These are phyloP conservation scores for Panthera leo DNA, from an alignment of 2,113 vertebrate genomes.

Conservation along the genomic window DNA sequence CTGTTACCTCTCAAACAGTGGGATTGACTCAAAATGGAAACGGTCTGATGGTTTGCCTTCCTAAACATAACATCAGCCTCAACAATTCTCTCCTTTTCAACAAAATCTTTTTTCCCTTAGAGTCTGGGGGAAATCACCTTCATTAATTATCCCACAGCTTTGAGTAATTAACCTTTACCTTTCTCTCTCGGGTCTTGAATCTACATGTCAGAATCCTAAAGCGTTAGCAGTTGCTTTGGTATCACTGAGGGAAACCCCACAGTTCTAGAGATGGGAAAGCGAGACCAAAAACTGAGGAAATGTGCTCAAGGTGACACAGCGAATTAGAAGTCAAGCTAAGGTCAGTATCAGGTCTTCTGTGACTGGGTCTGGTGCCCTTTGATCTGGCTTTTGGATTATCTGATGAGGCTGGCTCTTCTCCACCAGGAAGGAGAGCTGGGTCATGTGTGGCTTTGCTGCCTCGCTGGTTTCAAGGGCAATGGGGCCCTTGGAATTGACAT, in stretches of 20 bases:
- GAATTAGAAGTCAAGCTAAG: background rate
- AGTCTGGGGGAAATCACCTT: slow-evolving; percentile 46
- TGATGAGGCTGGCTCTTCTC: background rate
- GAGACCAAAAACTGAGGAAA: background rate
- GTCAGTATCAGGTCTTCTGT: background rate
- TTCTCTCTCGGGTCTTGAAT: background rate
- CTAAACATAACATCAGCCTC: background rate
- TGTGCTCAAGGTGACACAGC: background rate
- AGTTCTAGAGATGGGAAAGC: background rate
- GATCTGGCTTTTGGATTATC: background rate
- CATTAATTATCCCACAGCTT: slow-evolving; percentile 48
- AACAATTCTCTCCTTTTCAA: background rate
- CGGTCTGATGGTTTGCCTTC: background rate
- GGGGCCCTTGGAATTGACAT: background rate
- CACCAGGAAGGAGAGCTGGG: background rate
- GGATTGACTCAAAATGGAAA: background rate
- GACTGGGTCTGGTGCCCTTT: background rate
- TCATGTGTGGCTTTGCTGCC: background rate
- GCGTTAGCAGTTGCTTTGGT: background rate
- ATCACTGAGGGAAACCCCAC: background rate
- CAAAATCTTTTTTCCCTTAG: background rate
- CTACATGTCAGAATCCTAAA: background rate
- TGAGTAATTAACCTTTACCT: slow-evolving; percentile 19
- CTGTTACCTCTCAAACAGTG: accelerated
- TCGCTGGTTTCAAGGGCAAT: background rate